A percentile compares a stretch with the other conserved stretches of the same genome.
These are phyloP conservation scores for Xestia rhomboidea DNA, from an alignment of 2,888 invertebrate genomes.

Conservation along the genomic window DNA sequence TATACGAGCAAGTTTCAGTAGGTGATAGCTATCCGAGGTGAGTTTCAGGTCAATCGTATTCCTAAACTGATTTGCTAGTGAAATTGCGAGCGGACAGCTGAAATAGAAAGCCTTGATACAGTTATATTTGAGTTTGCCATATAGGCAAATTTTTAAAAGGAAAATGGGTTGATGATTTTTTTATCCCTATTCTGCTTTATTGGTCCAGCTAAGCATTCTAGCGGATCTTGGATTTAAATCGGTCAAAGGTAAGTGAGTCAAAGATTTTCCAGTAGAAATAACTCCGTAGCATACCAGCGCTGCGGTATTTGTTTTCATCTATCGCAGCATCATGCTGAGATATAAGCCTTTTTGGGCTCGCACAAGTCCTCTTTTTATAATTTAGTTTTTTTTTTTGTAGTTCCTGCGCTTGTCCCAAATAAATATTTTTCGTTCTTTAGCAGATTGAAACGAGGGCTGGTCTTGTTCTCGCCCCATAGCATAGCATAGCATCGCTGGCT, in stretches of 20 bases:
- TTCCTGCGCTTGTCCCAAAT: too few relatives aligned
- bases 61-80: constrained; percentile 32
- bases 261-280: not conserved
- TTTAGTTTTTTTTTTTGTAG: too few relatives aligned
- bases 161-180: not conserved
- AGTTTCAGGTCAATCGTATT: constrained; percentile 34
- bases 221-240: not conserved
- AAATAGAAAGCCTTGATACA: not conserved
- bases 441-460: not conserved
- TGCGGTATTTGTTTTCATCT: too few relatives aligned
- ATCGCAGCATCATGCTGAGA: too few relatives aligned
- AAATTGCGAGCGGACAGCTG: constrained; percentile 9
- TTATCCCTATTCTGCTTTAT: not conserved
- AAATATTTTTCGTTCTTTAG: too few relatives aligned
- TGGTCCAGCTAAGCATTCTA: not conserved
- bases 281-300: too few relatives aligned
- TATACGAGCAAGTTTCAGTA: constrained; percentile 26
- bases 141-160: not conserved
- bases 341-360: too few relatives aligned
- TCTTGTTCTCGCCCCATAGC: too few relatives aligned
- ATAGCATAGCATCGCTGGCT: too few relatives aligned
- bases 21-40: constrained; percentile 4
- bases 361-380: too few relatives aligned
- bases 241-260: not conserved
- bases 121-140: not conserved